Evolutionary conservation across 2,888 invertebrate genomes (phyloP).

Genomic region (Drosophila anomalata): DNA sequence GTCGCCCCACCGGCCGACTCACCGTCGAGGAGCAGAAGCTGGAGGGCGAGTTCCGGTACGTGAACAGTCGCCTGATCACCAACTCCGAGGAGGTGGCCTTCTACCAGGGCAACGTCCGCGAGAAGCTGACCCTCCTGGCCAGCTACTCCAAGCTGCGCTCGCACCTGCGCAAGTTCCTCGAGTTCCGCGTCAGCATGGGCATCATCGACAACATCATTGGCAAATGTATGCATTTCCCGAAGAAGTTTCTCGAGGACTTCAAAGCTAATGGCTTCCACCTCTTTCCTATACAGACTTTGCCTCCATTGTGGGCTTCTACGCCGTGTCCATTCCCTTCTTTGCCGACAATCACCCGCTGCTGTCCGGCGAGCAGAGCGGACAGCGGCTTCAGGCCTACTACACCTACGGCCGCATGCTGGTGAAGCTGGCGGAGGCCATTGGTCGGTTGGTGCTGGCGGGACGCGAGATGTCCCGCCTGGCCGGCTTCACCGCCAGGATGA

Average conservation of each 20-base stretch:
- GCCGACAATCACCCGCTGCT: slow-evolving; percentile 89
- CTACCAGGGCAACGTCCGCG: slow-evolving; percentile 92
- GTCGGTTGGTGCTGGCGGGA: slow-evolving; percentile 96
- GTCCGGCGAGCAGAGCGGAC: slow-evolving; percentile 88
- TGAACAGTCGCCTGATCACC: slow-evolving; percentile 97
- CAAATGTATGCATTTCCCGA: slow-evolving; percentile 89
- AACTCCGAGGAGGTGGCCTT: slow-evolving; percentile 95
- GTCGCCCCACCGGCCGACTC: slow-evolving; percentile 93
- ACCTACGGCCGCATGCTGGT: slow-evolving; percentile 92
- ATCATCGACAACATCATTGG: slow-evolving; percentile 98
- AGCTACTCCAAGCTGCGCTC: slow-evolving; percentile 94
- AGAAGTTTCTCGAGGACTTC: background rate
- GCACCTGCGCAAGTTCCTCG: slow-evolving; percentile 93
- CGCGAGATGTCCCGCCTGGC: slow-evolving; percentile 96
- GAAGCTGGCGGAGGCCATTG: slow-evolving; percentile 99
- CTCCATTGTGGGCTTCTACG: slow-evolving; percentile 97
- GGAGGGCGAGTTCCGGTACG: slow-evolving; percentile 99
- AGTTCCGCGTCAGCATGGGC: slow-evolving; percentile 96
- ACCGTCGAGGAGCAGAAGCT: slow-evolving; percentile 97
- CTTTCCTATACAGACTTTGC: slow-evolving; percentile 89
- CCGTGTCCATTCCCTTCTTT: slow-evolving; percentile 97
- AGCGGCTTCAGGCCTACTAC: slow-evolving; percentile 95
- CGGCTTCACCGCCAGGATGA: slow-evolving; percentile 95
- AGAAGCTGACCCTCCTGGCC: slow-evolving; percentile 93
- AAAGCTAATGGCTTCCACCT: background rate